Evolutionary conservation across 2,888 invertebrate genomes (phyloP).

Genomic region (Arenicola marina): DNA sequence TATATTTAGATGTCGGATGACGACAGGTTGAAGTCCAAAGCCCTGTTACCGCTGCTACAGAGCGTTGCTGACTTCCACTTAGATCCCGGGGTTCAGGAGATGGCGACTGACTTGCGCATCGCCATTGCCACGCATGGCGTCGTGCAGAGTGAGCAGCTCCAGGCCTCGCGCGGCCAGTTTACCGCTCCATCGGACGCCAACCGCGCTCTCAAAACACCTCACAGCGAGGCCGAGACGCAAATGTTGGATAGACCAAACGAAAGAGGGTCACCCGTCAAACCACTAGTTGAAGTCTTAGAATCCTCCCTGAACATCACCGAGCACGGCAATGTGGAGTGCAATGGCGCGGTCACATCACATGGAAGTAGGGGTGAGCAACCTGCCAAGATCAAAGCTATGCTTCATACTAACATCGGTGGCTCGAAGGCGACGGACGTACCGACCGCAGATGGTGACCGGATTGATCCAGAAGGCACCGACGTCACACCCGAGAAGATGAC

Average conservation of each 20-base stretch:
- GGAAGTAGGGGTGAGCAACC: not conserved
- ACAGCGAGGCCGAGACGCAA: not conserved
- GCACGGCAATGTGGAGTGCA: not conserved
- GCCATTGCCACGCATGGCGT: slow-evolving; percentile 58
- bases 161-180: too few relatives aligned
- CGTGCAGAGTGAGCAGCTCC: slow-evolving; percentile 41
- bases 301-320: not conserved
- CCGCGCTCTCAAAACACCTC: slow-evolving; percentile 2
- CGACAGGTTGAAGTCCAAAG: too few relatives aligned
- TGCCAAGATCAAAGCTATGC: not conserved
- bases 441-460: not conserved
- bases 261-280: not conserved
- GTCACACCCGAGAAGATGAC: not conserved
- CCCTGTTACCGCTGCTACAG: slow-evolving; percentile 49
- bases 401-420: not conserved
- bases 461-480: not conserved
- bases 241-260: not conserved
- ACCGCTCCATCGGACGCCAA: too few relatives aligned
- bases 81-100: slow-evolving; percentile 44
- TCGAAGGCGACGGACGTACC: not conserved
- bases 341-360: too few relatives aligned
- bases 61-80: slow-evolving; percentile 40
- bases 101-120: slow-evolving; percentile 56
- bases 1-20: too few relatives aligned
- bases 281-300: slow-evolving; percentile 23